A percentile compares a stretch with the other conserved stretches of the same genome.
Evolutionary conservation across 2,888 invertebrate species (phyloP).

Genomic region (Eumacrocentrus americanus): DNA sequence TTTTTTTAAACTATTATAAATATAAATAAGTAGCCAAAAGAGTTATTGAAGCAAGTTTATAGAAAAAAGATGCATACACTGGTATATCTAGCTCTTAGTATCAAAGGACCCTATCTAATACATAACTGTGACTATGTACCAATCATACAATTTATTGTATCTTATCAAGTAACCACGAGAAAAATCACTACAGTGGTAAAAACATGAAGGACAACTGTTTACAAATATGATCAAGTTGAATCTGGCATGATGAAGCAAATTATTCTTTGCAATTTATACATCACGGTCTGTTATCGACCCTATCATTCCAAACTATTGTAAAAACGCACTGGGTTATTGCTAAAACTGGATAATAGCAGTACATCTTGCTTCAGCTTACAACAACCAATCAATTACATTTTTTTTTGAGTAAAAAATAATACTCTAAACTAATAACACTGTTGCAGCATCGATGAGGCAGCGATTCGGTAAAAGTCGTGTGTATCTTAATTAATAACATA

Average conservation of each 20-base stretch:
- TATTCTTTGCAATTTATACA: not conserved
- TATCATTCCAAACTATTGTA: not conserved
- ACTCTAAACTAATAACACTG: not conserved
- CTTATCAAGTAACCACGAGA: not conserved
- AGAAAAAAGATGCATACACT: slow-evolving; percentile 39
- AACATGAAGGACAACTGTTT: too few species aligned
- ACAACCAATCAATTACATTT: not conserved
- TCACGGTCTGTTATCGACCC: not conserved
- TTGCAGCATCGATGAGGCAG: slow-evolving; percentile 10
- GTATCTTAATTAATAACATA: slow-evolving; percentile 4
- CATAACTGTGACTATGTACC: slow-evolving; percentile 10
- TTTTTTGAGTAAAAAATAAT: slow-evolving; percentile 12
- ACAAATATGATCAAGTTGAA: not conserved
- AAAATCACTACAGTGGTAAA: slow-evolving; percentile 3
- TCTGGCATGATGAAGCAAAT: not conserved
- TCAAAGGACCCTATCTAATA: slow-evolving; percentile 36
- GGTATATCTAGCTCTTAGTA: slow-evolving; percentile 33
- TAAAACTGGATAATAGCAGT: not conserved
- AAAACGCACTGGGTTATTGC: not conserved
- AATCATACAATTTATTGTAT: not conserved
- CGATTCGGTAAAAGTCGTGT: not conserved
- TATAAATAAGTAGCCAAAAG: slow-evolving; percentile 5
- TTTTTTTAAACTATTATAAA: not conserved
- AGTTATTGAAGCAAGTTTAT: slow-evolving; percentile 41
- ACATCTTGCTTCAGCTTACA: not conserved